Conservation (phyloP, 2,888 invertebrate genomes). For the Clanis bilineata region DNA sequence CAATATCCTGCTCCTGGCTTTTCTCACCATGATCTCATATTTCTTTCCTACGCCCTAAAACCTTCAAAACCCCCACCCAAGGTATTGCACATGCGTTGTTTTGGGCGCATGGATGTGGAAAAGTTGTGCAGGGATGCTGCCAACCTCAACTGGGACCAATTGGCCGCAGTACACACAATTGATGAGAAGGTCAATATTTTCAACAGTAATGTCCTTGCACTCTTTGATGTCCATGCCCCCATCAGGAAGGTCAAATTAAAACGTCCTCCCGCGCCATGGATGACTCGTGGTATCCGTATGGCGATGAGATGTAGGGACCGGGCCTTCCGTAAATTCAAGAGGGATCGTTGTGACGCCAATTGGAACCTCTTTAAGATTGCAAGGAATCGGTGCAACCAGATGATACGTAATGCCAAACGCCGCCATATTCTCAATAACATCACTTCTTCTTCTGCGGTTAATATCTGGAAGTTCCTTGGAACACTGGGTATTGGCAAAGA, state of each 20-base stretch:
- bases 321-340: no score
- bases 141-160: background rate
- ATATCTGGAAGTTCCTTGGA: conserved; percentile 1
- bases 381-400: no score
- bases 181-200: conserved; percentile 8
- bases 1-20: conserved; percentile 21
- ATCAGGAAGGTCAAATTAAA: conserved; percentile 14
- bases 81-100: no score
- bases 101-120: no score
- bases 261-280: conserved; percentile 11
- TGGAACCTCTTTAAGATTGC: no score
- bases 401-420: no score
- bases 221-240: conserved; percentile 13
- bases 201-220: background rate
- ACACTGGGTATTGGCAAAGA: conserved; percentile 15
- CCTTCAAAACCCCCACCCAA: conserved; percentile 12
- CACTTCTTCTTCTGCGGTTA: no score
- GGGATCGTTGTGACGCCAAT: no score
- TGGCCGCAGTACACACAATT: background rate
- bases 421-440: no score
- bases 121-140: conserved; percentile 4
- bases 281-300: background rate
- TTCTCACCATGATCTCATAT: conserved; percentile 20
- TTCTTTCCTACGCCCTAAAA: conserved; percentile 10
- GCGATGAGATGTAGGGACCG: no score